Evolutionary conservation across 2,888 invertebrate species (phyloP).

Genomic region (Amblyjoppa fuscipennis): DNA sequence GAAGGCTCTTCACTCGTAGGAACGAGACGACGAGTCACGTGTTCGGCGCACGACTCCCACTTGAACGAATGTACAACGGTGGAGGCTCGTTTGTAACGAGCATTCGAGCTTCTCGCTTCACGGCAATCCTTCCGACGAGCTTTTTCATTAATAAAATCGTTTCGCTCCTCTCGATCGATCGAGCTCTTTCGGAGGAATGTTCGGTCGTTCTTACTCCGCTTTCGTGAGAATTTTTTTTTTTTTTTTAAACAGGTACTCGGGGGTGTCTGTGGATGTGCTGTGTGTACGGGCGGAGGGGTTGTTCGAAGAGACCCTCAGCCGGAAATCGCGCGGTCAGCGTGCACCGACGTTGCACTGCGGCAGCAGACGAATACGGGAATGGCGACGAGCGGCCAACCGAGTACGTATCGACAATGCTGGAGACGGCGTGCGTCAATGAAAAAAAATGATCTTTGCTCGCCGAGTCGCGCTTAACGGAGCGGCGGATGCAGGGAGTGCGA

Average conservation of each 20-base stretch:
- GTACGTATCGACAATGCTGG: not conserved
- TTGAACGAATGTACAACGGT: not conserved
- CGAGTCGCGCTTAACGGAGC: not conserved
- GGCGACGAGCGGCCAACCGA: not conserved
- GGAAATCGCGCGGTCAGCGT: slow-evolving; percentile 40
- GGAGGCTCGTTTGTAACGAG: slow-evolving; percentile 3
- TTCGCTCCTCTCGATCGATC: not conserved
- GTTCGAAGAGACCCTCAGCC: not conserved
- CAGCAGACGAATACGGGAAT: not conserved
- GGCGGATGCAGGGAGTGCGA: slow-evolving; percentile 2
- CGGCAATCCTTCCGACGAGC: not conserved
- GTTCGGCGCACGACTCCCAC: slow-evolving; percentile 28
- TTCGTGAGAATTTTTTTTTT: not conserved
- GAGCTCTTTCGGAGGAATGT: not conserved
- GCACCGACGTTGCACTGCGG: slow-evolving; percentile 43
- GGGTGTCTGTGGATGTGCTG: not conserved
- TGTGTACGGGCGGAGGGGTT: not conserved
- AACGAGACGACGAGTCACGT: slow-evolving; percentile 39
- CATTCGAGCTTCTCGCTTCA: not conserved
- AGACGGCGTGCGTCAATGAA: not conserved
- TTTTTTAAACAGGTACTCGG: not conserved
- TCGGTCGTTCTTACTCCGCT: not conserved
- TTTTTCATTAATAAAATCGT: not conserved
- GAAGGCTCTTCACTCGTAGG: not conserved
- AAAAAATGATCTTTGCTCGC: not conserved